Base-by-base conservation (phyloP, 2,888 invertebrate genomes). In the Eurytoma californica region DNA sequence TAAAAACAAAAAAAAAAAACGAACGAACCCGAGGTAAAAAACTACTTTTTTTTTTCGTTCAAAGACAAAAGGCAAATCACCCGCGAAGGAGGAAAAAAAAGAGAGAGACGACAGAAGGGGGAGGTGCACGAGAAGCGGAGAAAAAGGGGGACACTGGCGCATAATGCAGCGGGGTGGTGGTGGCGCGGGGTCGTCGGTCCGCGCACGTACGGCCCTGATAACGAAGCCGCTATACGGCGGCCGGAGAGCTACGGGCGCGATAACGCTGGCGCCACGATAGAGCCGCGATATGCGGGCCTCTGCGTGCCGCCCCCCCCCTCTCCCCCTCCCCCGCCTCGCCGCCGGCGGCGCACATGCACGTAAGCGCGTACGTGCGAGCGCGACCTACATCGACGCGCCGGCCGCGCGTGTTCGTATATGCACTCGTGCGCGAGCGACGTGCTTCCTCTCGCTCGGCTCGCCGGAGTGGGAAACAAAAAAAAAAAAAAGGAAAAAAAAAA, bases 181-280 rank as follows among this genome's bases (percentile, higher is more conserved):
- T 13, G 28, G 20, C n/a, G 16, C 14, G 53, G 53, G 24, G 28
- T 39, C 60, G 28, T 24, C 12, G 24, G 12, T 49, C 12, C 49
- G 65, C 30, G 28, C 16, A 58, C 65, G 51, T 60, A 74, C 73
- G 68, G 74, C 58, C 70, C 75, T 74, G 79, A 79, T 79, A 73
- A 77, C 73, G 72, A 61, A 55, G 65, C 49, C n/a, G 28, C 47
- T 13, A 65, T 28, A 39, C 65, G 28, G 57, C 65, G 16, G n/a
- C n/a, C 39, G 49, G 18, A 74, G 49, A 39, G n/a, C 24, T 39
- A 24, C 18, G 39, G 65, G 47, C 61, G 51, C 58, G 70, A 77
- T 70, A 70, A 77, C 63, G 65, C 77, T 60, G 77, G 70, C 77
- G 77, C 72, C 77, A 18, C 70, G 77, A 77, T 77, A 72, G 57